phyloP scores from a whole-genome alignment of 1,140 invertebrate species.

The Apis cerana region DNA sequence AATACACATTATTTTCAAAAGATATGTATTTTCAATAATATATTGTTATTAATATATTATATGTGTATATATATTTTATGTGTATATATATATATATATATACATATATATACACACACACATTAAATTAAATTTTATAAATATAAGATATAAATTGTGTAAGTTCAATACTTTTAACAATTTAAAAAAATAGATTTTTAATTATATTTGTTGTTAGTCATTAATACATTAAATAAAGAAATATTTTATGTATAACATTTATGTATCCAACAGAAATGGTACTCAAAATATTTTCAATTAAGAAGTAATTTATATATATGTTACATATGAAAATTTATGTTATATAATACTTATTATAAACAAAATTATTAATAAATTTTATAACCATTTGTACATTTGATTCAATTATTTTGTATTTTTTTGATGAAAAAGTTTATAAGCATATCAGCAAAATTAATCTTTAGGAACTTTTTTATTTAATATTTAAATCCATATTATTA shows the following conservation, averaged over 20 bases:
- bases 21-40: conserved; percentile 19
- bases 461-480: conserved; percentile 13
- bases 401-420: not conserved
- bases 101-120: not conserved
- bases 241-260: conserved; percentile 14
- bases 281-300: conserved; percentile 11
- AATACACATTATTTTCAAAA: not conserved
- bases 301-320: not conserved
- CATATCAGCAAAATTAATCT: not conserved
- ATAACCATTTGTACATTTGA: not conserved
- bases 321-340: conserved; percentile 17
- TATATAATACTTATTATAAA: conserved; percentile 8
- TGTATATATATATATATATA: not conserved
- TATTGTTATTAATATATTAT: conserved; percentile 1
- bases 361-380: conserved; percentile 4
- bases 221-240: conserved; percentile 6
- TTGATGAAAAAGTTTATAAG: conserved; percentile 9
- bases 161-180: not conserved
- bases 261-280: conserved; percentile 3
- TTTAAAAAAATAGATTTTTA: conserved; percentile 28
- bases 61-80: not conserved
- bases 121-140: conserved; percentile 7
- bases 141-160: not conserved
- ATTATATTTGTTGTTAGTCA: not conserved
- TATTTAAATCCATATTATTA: not conserved